phyloP scores from a whole-genome alignment of 2,888 invertebrate species.

The Masnerella sp. region DNA sequence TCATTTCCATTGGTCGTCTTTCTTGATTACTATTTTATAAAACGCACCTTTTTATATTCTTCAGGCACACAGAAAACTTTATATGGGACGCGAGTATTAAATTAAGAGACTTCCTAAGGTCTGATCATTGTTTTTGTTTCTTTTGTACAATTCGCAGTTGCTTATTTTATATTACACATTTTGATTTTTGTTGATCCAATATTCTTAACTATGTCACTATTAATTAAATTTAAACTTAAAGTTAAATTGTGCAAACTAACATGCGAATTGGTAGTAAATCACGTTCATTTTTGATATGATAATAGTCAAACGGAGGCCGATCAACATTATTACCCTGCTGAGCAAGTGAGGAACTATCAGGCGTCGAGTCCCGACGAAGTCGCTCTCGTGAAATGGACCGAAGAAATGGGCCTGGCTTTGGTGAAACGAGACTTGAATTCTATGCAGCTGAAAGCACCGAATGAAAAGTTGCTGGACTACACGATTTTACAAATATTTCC shows the following conservation, averaged over 20 bases:
- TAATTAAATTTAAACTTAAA: not conserved
- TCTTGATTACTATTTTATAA: slow-evolving; percentile 17
- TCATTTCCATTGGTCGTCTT: too few species aligned
- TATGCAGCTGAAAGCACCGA: slow-evolving; percentile 82
- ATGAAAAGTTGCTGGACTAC: slow-evolving; percentile 79
- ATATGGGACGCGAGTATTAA: slow-evolving; percentile 33
- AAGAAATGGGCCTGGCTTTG: slow-evolving; percentile 84
- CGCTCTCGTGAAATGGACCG: slow-evolving; percentile 86
- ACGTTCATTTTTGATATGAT: slow-evolving; percentile 19
- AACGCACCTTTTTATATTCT: slow-evolving; percentile 32
- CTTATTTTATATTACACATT: not conserved
- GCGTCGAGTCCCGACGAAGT: slow-evolving; percentile 89
- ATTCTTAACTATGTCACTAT: too few species aligned
- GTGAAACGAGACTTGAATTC: slow-evolving; percentile 85
- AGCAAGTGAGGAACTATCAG: slow-evolving; percentile 80
- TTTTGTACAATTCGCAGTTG: slow-evolving; percentile 9
- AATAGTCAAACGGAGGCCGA: slow-evolving; percentile 80
- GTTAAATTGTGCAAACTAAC: not conserved
- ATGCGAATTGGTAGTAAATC: too few species aligned
- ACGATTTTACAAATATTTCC: slow-evolving; percentile 84
- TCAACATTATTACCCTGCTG: slow-evolving; percentile 78
- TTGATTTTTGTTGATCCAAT: not conserved
- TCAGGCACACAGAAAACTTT: slow-evolving; percentile 37
- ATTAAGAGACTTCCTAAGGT: slow-evolving; percentile 42
- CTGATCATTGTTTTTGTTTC: slow-evolving; percentile 40